Base-by-base conservation (phyloP, 2,113 vertebrate species). In the Archocentrus centrarchus region DNA sequence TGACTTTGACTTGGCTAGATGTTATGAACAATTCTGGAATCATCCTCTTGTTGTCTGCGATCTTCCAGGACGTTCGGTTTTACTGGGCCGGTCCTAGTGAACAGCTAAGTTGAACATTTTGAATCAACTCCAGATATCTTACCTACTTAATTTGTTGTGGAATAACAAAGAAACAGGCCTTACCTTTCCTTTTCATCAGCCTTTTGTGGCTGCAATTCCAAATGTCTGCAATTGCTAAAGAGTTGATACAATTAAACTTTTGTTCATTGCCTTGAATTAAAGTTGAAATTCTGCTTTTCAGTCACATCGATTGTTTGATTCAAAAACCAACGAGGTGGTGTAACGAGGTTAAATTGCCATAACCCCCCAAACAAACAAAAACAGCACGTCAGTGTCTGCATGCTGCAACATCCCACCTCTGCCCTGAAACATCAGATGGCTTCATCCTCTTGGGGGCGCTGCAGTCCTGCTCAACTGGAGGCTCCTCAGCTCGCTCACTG, bases 391-490 rank as follows among this genome's bases (percentile, higher is more conserved):
- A n/a, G n/a, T 14, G 27, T 60, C 35, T 0, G 0, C 9, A 37
- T 24, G 0, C 0, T 11, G 24, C 63, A 59, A 50, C 0, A 89
- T 75, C 93, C 77, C 92, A 94, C 95, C 95, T 96, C 91, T 94
- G 92, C 81, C 84, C 85, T 41, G 94, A 86, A 91, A 84, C 89
- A 24, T 91, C 93, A 61, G 89, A 92, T 77, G 86, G 93, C 94
- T 95, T 97, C 86, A 94, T 93, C 96, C 94, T 89, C 93, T 98
- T 98, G 96, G 96, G 95, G 94, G 95, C 44, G 87, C 89, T 94
- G 89, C 92, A 89, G 89, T 94, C 88, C 78, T 90, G 95, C 94
- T 96, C 95, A 85, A 55, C 93, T 86, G 92, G 78, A 47, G 86
- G 82, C 75, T 90, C 91, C 92, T 89, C 83, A 83, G 92, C 88